phyloP scores from a whole-genome alignment of 2,113 vertebrate species.

The Eptatretus burgeri region DNA sequence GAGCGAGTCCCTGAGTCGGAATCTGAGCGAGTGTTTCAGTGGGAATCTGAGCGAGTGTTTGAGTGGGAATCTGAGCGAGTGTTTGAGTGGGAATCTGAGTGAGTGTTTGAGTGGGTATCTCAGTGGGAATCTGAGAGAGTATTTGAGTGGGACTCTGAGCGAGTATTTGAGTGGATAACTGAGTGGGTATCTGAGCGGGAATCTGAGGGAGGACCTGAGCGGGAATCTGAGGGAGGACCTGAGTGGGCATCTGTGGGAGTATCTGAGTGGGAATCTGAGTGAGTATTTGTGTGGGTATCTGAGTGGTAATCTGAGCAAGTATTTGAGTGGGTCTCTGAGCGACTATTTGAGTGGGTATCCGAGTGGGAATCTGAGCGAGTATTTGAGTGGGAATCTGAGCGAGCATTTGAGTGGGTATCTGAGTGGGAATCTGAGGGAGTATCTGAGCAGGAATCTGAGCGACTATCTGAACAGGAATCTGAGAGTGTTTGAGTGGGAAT shows the following conservation, averaged over 20 bases:
- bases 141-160: neutral
- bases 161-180: neutral
- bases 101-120: neutral
- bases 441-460: neutral
- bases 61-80: neutral
- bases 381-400: neutral
- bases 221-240: neutral
- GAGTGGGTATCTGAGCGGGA: neutral
- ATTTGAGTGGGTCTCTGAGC: neutral
- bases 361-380: neutral
- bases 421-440: neutral
- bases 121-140: neutral
- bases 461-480: neutral
- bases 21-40: neutral
- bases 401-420: neutral
- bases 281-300: neutral
- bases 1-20: neutral
- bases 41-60: neutral
- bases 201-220: neutral
- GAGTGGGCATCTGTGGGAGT: neutral
- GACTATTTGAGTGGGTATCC: neutral
- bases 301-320: neutral
- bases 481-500: neutral
- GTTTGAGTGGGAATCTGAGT: neutral
- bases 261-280: neutral